These are phyloP conservation scores for Burhinus bistriatus DNA, from an alignment of 2,113 vertebrate species.

Conservation along the genomic window DNA sequence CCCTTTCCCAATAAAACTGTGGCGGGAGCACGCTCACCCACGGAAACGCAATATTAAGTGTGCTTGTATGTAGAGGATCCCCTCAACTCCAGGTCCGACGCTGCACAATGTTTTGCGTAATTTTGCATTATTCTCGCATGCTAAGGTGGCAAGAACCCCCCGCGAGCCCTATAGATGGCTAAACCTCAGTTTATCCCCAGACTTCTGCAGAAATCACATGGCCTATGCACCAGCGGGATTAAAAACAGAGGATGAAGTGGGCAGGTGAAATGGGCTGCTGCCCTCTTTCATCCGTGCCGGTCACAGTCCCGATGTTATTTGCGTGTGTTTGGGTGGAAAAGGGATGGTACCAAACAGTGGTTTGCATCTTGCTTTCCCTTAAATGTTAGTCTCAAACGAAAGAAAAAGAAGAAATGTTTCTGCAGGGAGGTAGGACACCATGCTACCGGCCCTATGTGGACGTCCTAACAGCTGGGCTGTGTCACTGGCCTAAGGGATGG, in stretches of 20 bases:
- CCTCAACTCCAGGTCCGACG: accelerated
- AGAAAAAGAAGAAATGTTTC: not conserved
- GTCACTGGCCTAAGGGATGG: conserved; percentile 25
- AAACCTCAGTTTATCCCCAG: not conserved
- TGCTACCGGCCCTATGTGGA: not conserved
- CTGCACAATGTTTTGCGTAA: not conserved
- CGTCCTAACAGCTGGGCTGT: conserved; percentile 9
- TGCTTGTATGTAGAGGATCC: not conserved
- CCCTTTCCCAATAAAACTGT: not conserved
- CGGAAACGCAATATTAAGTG: accelerated
- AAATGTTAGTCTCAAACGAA: not conserved
- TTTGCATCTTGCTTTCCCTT: not conserved
- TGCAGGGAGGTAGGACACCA: not conserved
- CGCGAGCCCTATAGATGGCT: not conserved
- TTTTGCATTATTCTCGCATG: not conserved
- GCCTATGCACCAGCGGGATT: not conserved
- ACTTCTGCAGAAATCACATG: not conserved
- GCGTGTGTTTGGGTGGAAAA: not conserved
- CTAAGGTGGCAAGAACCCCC: not conserved
- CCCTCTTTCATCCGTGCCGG: not conserved
- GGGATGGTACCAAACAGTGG: not conserved
- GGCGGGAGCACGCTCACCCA: not conserved
- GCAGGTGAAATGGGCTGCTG: not conserved
- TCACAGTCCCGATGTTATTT: not conserved
- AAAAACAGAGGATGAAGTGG: not conserved